Evolutionary conservation across 2,888 invertebrate genomes (phyloP).

Genomic region (Eupithecia subfuscata): DNA sequence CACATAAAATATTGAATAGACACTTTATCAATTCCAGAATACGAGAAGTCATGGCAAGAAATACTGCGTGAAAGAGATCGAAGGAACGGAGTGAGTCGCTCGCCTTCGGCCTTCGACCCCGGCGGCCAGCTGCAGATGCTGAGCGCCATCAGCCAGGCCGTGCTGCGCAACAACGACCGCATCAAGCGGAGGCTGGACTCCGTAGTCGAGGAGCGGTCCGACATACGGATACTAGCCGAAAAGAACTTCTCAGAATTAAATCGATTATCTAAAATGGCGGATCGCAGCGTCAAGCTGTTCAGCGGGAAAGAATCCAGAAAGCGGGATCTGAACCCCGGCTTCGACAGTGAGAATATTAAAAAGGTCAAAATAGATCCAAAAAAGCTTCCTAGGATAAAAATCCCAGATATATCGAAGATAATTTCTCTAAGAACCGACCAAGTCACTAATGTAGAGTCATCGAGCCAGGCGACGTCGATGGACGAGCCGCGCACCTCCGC

Average conservation of each 20-base stretch:
- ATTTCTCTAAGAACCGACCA: constrained; percentile 67
- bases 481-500: constrained; percentile 73
- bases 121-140: constrained; percentile 71
- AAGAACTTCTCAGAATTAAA: constrained; percentile 78
- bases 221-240: constrained; percentile 72
- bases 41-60: constrained; percentile 86
- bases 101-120: constrained; percentile 56
- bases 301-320: constrained; percentile 69
- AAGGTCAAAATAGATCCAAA: constrained; percentile 53
- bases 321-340: constrained; percentile 72
- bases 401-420: constrained; percentile 74
- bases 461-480: constrained; percentile 73
- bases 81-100: constrained; percentile 71
- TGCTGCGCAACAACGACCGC: constrained; percentile 76
- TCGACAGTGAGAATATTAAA: constrained; percentile 74
- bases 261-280: constrained; percentile 78
- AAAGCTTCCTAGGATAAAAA: constrained; percentile 66
- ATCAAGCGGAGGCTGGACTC: constrained; percentile 73
- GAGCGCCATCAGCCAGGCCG: constrained; percentile 74
- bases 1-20: not conserved
- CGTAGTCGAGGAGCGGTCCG: constrained; percentile 47
- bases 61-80: constrained; percentile 86
- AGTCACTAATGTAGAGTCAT: constrained; percentile 50
- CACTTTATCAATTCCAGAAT: constrained; percentile 70
- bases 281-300: constrained; percentile 73